These are phyloP conservation scores for Sceliomorpha sp. DNA, from an alignment of 2,888 invertebrate species.

Conservation along the genomic window DNA sequence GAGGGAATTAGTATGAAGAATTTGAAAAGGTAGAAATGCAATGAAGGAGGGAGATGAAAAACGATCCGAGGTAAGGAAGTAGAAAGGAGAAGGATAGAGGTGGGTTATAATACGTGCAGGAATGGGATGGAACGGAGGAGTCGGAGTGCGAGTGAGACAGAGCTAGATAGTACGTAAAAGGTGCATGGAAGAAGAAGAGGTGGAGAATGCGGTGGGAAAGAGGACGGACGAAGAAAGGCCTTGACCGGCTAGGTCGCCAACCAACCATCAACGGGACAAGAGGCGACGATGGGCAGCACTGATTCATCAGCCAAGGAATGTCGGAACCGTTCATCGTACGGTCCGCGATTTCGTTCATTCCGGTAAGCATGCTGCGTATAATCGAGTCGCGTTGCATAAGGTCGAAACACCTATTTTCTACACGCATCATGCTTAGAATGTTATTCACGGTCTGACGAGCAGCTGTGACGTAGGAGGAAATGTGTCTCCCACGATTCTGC, in stretches of 20 bases:
- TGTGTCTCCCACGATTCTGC: constrained; percentile 37
- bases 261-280: constrained; percentile 42
- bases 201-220: neutral
- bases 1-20: too few relatives aligned
- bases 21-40: too few relatives aligned
- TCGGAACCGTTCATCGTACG: constrained; percentile 57
- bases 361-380: constrained; percentile 49
- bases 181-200: neutral
- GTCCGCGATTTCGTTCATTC: constrained; percentile 54
- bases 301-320: constrained; percentile 54
- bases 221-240: constrained; percentile 50
- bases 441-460: constrained; percentile 50
- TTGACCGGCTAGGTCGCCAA: constrained; percentile 53
- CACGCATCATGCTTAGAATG: constrained; percentile 27
- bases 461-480: constrained; percentile 45
- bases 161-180: too few relatives aligned
- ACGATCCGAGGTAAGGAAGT: too few relatives aligned
- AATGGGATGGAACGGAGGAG: constrained; percentile 12
- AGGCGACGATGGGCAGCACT: constrained; percentile 45
- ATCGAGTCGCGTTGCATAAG: constrained; percentile 49
- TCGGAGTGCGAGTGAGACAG: neutral
- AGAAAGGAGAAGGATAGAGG: too few relatives aligned
- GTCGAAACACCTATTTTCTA: constrained; percentile 32
- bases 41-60: too few relatives aligned
- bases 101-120: too few relatives aligned